Percentiles rank a stretch among this genome's conserved stretches.
These are phyloP conservation scores for Sycon ciliatum DNA, from an alignment of 37 sponge, comb jelly and placozoan genomes.

Conservation along the genomic window DNA sequence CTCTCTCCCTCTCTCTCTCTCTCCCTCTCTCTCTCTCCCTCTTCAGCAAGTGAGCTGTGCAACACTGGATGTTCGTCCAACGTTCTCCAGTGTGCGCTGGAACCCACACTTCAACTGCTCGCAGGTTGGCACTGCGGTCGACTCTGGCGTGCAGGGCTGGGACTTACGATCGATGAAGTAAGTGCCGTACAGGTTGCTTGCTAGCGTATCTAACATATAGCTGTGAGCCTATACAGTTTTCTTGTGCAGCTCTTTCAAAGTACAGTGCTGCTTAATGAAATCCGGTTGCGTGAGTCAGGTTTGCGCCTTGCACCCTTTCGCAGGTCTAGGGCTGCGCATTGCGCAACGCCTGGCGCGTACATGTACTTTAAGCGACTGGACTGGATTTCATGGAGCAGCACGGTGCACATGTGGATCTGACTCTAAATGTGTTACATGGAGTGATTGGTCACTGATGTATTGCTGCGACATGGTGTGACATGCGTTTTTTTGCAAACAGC, in stretches of 20 bases:
- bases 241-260: background rate
- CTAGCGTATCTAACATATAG: background rate
- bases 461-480: too few relatives aligned
- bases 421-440: too few relatives aligned
- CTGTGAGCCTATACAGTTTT: background rate
- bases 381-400: too few relatives aligned
- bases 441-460: too few relatives aligned
- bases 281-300: too few relatives aligned
- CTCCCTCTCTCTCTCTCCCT: background rate
- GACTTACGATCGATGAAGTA: constrained; percentile 59
- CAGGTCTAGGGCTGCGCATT: too few relatives aligned
- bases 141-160: constrained; percentile 35
- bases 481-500: too few relatives aligned
- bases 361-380: background rate
- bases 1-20: background rate
- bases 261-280: too few relatives aligned
- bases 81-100: constrained; percentile 47
- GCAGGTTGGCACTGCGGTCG: constrained; percentile 39
- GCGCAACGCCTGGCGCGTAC: background rate
- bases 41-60: too few relatives aligned
- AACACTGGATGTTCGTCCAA: too few relatives aligned
- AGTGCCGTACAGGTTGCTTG: background rate
- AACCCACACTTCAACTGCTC: constrained; percentile 60
- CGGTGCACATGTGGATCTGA: too few relatives aligned
- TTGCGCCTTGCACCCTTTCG: too few relatives aligned